phyloP scores from a whole-genome alignment of 2,888 invertebrate species.

The Limnephilus marmoratus region DNA sequence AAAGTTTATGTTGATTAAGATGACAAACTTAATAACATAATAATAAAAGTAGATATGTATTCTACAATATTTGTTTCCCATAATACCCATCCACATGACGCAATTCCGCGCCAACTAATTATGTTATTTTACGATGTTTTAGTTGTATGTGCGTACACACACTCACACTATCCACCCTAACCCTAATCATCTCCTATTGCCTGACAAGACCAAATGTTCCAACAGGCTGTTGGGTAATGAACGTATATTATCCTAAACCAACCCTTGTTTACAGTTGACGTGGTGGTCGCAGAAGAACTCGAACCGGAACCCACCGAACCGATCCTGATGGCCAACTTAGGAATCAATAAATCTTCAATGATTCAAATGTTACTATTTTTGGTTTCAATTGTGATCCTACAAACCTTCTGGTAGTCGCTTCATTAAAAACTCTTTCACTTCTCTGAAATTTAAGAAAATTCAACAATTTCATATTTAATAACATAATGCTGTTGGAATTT shows the following conservation, averaged over 20 bases:
- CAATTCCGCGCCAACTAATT: neutral
- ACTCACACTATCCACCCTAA: neutral
- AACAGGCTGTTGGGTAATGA: neutral
- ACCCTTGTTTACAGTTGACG: slow-evolving; percentile 72
- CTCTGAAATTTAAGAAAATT: neutral
- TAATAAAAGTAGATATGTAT: neutral
- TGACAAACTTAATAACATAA: neutral
- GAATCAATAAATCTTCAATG: slow-evolving; percentile 27
- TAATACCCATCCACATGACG: neutral
- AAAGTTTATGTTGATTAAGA: neutral
- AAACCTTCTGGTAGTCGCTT: neutral
- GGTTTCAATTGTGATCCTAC: neutral
- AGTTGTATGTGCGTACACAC: neutral
- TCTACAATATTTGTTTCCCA: neutral
- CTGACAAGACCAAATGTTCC: neutral
- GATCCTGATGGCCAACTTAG: slow-evolving; percentile 38
- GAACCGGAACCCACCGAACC: slow-evolving; percentile 71
- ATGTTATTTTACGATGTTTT: neutral
- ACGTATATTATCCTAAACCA: neutral
- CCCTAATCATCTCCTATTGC: neutral
- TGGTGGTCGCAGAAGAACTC: slow-evolving; percentile 71
- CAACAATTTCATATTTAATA: neutral
- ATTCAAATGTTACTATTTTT: neutral
- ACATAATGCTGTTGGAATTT: neutral
- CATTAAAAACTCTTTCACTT: neutral